A percentile compares a stretch with the other conserved stretches of the same genome.
Conservation (phyloP, 2,113 vertebrate genomes). For the Melanostigma gelatinosum region DNA sequence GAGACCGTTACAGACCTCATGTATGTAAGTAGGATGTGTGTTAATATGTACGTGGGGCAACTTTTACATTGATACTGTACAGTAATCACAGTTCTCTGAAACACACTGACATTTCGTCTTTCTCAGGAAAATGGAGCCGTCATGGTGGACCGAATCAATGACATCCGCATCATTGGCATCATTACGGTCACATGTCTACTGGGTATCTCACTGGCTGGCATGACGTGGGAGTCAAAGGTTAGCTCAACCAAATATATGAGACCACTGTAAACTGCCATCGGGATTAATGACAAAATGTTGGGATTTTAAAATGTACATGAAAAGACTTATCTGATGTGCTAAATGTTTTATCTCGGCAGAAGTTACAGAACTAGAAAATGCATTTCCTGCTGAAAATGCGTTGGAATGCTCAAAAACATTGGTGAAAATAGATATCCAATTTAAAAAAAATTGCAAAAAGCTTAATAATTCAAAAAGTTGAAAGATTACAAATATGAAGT, state of each 20-base stretch:
- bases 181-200: conserved; percentile 91
- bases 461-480: too few relatives aligned
- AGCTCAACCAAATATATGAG: neutral
- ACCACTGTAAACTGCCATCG: neutral
- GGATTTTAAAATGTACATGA: neutral
- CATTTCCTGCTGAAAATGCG: too few relatives aligned
- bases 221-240: conserved; percentile 99
- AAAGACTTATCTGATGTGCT: neutral
- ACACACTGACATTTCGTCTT: neutral
- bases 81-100: neutral
- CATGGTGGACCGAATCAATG: conserved; percentile 91
- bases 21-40: conserved; percentile 75
- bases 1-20: conserved; percentile 93
- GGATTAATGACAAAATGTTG: neutral
- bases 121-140: conserved; percentile 86
- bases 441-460: too few relatives aligned
- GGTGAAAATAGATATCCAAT: too few relatives aligned
- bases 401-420: too few relatives aligned
- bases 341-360: neutral
- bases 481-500: too few relatives aligned
- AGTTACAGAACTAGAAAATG: neutral
- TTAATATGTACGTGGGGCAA: neutral
- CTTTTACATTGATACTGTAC: neutral
- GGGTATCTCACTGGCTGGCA: conserved; percentile 94
- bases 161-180: conserved; percentile 96